Base-by-base conservation (phyloP, 53 echinoderm and acorn worm species). In the Henricia sp. region DNA sequence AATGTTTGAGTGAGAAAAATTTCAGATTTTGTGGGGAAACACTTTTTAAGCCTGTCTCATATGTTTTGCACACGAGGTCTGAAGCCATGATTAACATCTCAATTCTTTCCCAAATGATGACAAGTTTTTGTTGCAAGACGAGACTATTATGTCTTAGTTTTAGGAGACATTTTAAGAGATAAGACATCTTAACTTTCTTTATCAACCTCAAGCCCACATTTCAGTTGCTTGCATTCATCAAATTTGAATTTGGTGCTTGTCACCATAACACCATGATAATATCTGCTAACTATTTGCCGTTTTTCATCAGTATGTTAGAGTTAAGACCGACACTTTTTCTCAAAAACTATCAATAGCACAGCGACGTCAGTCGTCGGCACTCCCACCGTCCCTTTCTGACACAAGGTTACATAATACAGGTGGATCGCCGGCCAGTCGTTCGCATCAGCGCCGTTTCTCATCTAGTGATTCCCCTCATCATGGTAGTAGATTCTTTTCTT, bases 401-500 rank as follows among this genome's bases (percentile, higher is more conserved):
- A 48, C 80, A 43, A 80, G 48, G 33, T 80, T 80, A 63, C 80
- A 80, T 46, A 59, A 40, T 58, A 38, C 24, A 38, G 29, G 59
- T 4, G n/a, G 40, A 16, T 80, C 80, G 35, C 63, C 63, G 24
- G 33, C 46, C 14, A 9, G 35, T n/a, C 62, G 19, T 2, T 48
- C 46, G 50, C 41, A 44, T 26, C 44, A 37, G 27, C 64, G 80
- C 29, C 80, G 80, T 30, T 80, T 80, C 64, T 80, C 80, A 48
- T 46, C 80, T 64, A 80, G 64, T 34, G 80, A 80, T 10, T 64
- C 80, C 80, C 80, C 65, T 30, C 48, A 48, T 70, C 70, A 70
- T 64, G 80, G 80, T 64, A 80, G 63, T 80, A 80, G 80, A 64
- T 57, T 50, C 33, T 28, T 60, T 63, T 46, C 23, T 64, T 80